phyloP scores from a whole-genome alignment of 2,888 invertebrate species.

The Cephonodes hylas region DNA sequence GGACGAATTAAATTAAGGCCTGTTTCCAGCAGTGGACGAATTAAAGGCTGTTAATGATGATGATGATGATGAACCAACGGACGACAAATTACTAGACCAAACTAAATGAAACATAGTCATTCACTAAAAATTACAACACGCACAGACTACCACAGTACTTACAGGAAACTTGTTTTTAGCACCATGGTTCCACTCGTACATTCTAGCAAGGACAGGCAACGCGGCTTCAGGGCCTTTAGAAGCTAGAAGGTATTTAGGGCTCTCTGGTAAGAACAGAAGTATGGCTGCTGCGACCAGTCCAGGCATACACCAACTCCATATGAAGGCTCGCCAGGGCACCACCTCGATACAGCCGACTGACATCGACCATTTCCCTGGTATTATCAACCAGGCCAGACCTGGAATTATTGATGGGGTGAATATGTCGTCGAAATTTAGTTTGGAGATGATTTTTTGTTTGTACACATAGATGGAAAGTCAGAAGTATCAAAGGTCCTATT shows the following conservation, averaged over 20 bases:
- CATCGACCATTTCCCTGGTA: slow-evolving; percentile 81
- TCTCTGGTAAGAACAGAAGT: slow-evolving; percentile 85
- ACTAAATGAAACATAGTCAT: too few species aligned
- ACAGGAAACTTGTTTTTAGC: slow-evolving; percentile 56
- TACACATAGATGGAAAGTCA: too few species aligned
- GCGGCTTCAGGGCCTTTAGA: slow-evolving; percentile 83
- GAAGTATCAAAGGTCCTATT: too few species aligned
- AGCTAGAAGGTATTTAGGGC: slow-evolving; percentile 86
- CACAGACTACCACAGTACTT: background rate
- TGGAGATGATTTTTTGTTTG: too few species aligned
- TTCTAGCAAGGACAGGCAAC: slow-evolving; percentile 80
- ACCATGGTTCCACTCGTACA: slow-evolving; percentile 77
- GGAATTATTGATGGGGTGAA: slow-evolving; percentile 10
- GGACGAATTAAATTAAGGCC: too few species aligned
- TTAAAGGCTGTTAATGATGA: too few species aligned
- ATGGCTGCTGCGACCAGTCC: slow-evolving; percentile 82
- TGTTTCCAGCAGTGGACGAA: too few species aligned
- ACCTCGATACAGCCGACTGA: slow-evolving; percentile 66
- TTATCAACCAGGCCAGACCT: slow-evolving; percentile 85
- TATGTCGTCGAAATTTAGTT: background rate
- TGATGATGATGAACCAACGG: too few species aligned
- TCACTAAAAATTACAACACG: background rate
- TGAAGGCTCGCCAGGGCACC: slow-evolving; percentile 88
- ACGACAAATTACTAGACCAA: too few species aligned
- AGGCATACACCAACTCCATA: slow-evolving; percentile 84